Base-by-base conservation (phyloP, 64 coral and sea anemone species). In the Astreopora myriophthalma region DNA sequence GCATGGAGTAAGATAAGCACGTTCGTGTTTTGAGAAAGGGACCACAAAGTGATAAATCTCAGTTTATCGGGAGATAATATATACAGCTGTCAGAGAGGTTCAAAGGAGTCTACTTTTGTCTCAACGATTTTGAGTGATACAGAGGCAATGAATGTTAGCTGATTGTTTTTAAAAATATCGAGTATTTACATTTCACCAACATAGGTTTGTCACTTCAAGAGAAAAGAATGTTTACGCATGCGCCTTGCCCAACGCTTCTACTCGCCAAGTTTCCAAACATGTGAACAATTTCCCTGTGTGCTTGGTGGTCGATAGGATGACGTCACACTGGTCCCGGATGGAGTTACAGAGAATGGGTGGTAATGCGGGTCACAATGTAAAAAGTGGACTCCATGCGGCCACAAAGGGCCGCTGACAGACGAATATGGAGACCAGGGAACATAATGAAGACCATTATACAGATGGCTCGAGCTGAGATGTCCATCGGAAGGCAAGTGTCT, bases 291-390 rank as follows among this genome's bases (percentile, higher is more conserved):
- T 38, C 52, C 79, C 33, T 83, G 79, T 25, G 79, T 83, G 9
- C 52, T 83, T 35, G 79, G 32, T 5, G 52, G 32, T 22, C 79
- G 22, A 55, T 64, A 83, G 52, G 51, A 62, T n/a, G 79, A 83
- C 22, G 52, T 60, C 16, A n/a, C 32, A 25, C 34, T 83, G 2
- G 51, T 64, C 52, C 79, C 58, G 5, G 79, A 35, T n/a, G 79
- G 58, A 20, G 79, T 55, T 37, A 83, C 79, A 24, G 79, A 83
- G 34, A 83, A 83, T 19, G 69, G 60, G 72, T 96, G 95, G 36
- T 96, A 91, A 64, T 92, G 93, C 3, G 95, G 91, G 24, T 96
- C 95, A 55, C 89, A 93, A 69, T 96, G 95, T n/a, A 96, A 64
- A 58, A 96, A 89, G 34, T 96, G 95, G 1, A 86, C 76, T 28